Evolutionary conservation across 2,888 invertebrate species (phyloP).

Genomic region (Lutraria lutraria): DNA sequence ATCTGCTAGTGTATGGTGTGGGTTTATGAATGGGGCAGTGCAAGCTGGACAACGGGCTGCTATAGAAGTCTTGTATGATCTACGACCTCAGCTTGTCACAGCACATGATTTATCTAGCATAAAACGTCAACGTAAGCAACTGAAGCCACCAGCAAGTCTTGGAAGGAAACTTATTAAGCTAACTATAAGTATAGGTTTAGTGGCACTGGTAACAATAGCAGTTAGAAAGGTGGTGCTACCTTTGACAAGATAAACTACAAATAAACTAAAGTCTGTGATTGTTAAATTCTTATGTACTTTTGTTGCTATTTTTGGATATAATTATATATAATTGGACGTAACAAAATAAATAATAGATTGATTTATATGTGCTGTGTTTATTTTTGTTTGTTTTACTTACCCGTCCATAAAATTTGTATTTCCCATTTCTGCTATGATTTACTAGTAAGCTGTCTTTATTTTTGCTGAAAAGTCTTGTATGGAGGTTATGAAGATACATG

Average conservation of each 20-base stretch:
- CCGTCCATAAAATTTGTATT: too few species aligned
- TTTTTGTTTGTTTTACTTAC: too few species aligned
- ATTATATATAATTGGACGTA: too few species aligned
- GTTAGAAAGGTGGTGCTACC: constrained; percentile 42
- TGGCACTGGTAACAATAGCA: constrained; percentile 41
- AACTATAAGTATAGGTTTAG: constrained; percentile 55
- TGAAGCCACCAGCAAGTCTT: background rate
- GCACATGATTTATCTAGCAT: constrained; percentile 70
- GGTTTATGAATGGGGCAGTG: constrained; percentile 86
- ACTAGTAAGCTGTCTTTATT: too few species aligned
- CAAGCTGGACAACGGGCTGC: constrained; percentile 85
- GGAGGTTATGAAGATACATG: too few species aligned
- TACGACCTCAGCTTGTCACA: constrained; percentile 76
- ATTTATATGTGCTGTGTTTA: too few species aligned
- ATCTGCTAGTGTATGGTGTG: constrained; percentile 85
- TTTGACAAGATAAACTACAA: background rate
- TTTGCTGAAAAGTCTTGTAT: too few species aligned
- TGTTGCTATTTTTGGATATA: too few species aligned
- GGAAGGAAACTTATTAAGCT: constrained; percentile 55
- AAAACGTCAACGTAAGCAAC: constrained; percentile 29
- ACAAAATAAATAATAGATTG: too few species aligned
- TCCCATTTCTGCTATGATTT: too few species aligned
- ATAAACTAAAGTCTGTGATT: background rate
- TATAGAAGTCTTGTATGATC: constrained; percentile 82
- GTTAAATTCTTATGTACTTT: background rate